Conservation (phyloP, 2,797 vertebrate species). For the Phrynocephalus vlangalii region DNA sequence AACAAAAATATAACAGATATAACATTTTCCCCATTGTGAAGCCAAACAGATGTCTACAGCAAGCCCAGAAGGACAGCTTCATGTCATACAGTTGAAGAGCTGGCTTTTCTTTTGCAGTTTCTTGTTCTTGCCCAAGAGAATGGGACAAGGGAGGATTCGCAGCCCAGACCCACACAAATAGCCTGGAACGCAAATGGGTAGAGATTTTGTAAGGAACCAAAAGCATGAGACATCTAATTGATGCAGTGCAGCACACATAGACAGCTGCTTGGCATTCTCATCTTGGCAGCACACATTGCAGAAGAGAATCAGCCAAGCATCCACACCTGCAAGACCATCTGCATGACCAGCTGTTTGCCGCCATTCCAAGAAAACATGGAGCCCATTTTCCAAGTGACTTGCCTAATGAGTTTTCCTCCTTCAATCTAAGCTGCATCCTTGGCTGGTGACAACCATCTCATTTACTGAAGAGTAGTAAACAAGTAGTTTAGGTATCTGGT, state of each 20-base stretch:
- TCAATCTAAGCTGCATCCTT: background rate
- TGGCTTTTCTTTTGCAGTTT: too few relatives aligned
- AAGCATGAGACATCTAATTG: background rate
- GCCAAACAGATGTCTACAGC: too few relatives aligned
- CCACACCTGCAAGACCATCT: background rate
- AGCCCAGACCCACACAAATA: background rate
- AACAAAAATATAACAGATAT: too few relatives aligned
- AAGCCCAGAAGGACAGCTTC: too few relatives aligned
- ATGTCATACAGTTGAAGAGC: too few relatives aligned
- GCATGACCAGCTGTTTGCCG: background rate
- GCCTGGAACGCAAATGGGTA: background rate
- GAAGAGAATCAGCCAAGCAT: background rate
- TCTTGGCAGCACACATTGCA: background rate
- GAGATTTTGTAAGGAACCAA: background rate
- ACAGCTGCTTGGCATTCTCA: background rate
- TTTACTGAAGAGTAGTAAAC: too few relatives aligned
- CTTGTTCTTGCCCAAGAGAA: too few relatives aligned
- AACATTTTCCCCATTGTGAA: too few relatives aligned
- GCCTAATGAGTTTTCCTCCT: background rate
- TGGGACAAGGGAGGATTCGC: too few relatives aligned
- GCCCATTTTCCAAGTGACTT: background rate
- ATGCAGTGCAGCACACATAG: background rate
- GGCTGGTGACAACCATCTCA: background rate
- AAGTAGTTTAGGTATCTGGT: too few relatives aligned
- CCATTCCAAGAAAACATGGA: background rate